Conservation (phyloP, 64 coral and sea anemone species). For the Stichodactyla mertensii region DNA sequence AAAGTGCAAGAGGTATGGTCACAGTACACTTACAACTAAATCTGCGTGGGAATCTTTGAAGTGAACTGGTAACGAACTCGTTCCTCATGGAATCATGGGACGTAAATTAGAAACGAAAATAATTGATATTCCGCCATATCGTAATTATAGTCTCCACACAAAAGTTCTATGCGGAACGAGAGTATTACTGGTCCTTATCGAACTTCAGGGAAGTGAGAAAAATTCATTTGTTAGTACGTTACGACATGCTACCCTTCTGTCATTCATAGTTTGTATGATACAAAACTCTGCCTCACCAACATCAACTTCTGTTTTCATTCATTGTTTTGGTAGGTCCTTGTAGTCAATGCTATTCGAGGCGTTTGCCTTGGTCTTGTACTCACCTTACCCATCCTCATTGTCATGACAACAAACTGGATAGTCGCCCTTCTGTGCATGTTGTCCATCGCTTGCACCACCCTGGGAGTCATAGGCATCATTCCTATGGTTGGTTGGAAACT, state of each 20-base stretch:
- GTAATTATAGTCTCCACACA: no score
- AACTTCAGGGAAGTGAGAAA: not conserved
- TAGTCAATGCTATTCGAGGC: slow-evolving; percentile 39
- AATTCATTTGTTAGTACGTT: not conserved
- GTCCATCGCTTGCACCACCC: slow-evolving; percentile 38
- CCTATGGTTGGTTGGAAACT: slow-evolving; percentile 61
- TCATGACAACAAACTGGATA: slow-evolving; percentile 45
- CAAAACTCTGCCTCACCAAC: no score
- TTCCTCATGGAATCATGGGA: no score
- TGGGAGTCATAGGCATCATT: slow-evolving; percentile 48
- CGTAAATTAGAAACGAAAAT: no score
- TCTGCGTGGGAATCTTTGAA: no score
- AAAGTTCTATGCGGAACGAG: no score
- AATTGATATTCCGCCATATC: no score
- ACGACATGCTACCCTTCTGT: no score
- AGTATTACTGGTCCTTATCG: no score
- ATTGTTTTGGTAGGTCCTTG: slow-evolving; percentile 31
- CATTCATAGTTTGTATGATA: no score
- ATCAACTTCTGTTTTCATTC: not conserved
- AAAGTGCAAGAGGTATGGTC: slow-evolving; percentile 57
- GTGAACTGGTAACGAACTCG: no score
- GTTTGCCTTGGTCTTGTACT: slow-evolving; percentile 41
- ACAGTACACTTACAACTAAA: no score
- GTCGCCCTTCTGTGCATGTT: slow-evolving; percentile 35
- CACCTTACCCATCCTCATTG: slow-evolving; percentile 30